These are phyloP conservation scores for Crioceris asparagi DNA, from an alignment of 2,888 invertebrate genomes.

Conservation along the genomic window DNA sequence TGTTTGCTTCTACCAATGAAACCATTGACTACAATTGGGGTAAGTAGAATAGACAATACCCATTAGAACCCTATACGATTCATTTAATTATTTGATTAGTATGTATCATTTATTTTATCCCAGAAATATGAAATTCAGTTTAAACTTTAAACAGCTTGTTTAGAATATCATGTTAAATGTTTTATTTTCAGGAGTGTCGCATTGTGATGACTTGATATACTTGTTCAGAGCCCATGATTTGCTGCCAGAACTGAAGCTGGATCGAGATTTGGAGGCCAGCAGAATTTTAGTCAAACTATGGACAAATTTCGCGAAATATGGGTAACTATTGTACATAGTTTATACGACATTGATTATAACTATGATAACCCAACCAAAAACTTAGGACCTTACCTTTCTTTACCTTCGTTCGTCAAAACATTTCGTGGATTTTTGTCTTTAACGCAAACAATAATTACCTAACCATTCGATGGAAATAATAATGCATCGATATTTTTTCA, in stretches of 20 bases:
- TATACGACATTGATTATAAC: no score
- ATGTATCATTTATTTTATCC: no score
- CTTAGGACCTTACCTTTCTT: no score
- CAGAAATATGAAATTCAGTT: no score
- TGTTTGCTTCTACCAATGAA: constrained; percentile 34
- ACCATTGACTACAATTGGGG: constrained; percentile 29
- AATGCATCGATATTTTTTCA: constrained; percentile 14
- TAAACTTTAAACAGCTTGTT: no score
- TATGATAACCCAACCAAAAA: no score
- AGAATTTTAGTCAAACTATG: constrained; percentile 36
- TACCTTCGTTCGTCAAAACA: no score
- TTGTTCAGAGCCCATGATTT: constrained; percentile 37
- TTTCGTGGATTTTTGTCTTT: no score
- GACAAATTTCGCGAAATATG: constrained; percentile 40
- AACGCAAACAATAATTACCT: no score
- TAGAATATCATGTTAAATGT: no score
- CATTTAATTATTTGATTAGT: no score
- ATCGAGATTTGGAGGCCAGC: constrained; percentile 34
- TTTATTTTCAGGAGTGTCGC: constrained; percentile 34
- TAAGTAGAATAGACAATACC: constrained; percentile 12
- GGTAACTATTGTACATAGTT: constrained; percentile 31
- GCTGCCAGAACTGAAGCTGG: constrained; percentile 34
- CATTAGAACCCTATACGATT: background rate
- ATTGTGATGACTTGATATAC: constrained; percentile 45
- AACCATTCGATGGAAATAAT: no score